Conservation (phyloP, 2,888 invertebrate genomes). For the Steinernema scapterisci region DNA sequence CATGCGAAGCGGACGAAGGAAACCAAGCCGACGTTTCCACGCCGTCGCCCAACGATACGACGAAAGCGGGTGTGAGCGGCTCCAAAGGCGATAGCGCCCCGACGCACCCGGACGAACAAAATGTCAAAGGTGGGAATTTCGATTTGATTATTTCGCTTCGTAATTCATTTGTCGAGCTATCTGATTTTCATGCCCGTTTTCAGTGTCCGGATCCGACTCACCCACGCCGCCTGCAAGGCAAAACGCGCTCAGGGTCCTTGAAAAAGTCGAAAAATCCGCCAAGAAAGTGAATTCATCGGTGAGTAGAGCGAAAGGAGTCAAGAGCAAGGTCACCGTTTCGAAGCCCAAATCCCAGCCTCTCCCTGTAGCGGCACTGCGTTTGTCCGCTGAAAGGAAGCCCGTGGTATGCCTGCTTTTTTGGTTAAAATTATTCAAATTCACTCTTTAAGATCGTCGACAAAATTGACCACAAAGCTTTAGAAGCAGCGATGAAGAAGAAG, state of each 20-base stretch:
- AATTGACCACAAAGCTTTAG: background rate
- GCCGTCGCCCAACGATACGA: too few species aligned
- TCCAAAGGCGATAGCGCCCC: too few species aligned
- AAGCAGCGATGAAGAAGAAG: slow-evolving; percentile 14
- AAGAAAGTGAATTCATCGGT: background rate
- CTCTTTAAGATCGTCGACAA: background rate
- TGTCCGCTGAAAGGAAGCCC: background rate
- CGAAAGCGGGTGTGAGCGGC: too few species aligned
- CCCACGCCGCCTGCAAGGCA: background rate
- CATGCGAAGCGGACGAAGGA: background rate
- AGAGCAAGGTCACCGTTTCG: background rate
- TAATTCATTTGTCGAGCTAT: too few species aligned
- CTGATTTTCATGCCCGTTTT: too few species aligned
- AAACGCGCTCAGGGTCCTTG: background rate
- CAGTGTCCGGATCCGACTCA: background rate
- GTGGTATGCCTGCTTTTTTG: background rate
- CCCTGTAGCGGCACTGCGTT: background rate
- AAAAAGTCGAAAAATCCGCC: background rate
- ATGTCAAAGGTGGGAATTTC: too few species aligned
- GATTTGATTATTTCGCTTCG: too few species aligned
- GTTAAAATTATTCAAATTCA: background rate
- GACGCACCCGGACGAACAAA: too few species aligned
- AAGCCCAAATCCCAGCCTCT: background rate
- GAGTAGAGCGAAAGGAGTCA: background rate
- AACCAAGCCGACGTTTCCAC: too few species aligned